Evolutionary conservation across 2,113 vertebrate genomes (phyloP), one percentile per base, ranked within the genome.

Genomic region (Spermophilus dauricus): DNA sequence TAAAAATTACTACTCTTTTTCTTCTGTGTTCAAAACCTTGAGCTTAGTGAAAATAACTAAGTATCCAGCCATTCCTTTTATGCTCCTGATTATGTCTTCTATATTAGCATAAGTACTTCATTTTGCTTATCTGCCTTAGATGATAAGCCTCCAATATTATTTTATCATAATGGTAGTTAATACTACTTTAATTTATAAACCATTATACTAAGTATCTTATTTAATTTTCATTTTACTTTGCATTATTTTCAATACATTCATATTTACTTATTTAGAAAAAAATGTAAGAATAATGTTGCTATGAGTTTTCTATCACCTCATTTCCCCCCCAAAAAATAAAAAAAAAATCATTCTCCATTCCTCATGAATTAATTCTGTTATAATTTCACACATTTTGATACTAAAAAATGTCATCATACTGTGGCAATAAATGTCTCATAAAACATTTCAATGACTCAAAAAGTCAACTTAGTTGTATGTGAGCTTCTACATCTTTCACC

Each of bases 161-260:
- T 84, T 81, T 91, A 26, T 51, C 24, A 84, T 37, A 70, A 96
- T 37, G 10, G 16, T 72, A 17, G 45, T 85, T 84, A 84, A 58
- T 73, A 53, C 3, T 45, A 22, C 28, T 85, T 86, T 89, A 89
- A 91, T 76, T 85, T 70, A 80, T 83, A 70, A 69, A 73, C 13
- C 22, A 32, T 70, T 86, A 32, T 10, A 69, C 30, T 92, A 61
- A 75, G 13, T 87, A 69, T 67, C 28, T 76, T 69, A 32, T 45
- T 94, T 77, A 61, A 26, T 61, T 26, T 92, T 94, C 20, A 91
- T 65, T 96, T 73, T 61, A 26, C 20, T 82, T 7, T 80, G 8
- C 4, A 34, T 65, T 91, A 77, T 37, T 42, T 85, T 86, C 92
- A 13, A 32, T 45, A 75, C 28, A 86, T 39, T 89, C 20, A 77